Evolutionary conservation across 2,888 invertebrate genomes (phyloP).

Genomic region (Polyommatus iphigenia): DNA sequence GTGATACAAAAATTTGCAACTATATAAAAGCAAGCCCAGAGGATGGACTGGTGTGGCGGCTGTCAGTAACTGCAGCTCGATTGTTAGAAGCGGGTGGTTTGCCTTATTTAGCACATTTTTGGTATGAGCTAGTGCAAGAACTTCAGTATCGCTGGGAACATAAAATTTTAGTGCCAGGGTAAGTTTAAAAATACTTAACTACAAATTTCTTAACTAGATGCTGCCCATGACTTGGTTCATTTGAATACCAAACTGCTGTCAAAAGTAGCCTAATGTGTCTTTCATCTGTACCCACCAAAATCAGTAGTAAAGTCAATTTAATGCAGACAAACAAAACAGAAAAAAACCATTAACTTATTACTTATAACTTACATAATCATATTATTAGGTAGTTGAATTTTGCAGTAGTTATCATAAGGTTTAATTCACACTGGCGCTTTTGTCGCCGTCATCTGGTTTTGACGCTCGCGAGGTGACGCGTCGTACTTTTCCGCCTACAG

Average conservation of each 20-base stretch:
- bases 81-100: conserved; percentile 88
- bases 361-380: no score
- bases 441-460: no score
- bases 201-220: background rate
- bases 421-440: no score
- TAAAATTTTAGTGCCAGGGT: conserved; percentile 89
- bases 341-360: background rate
- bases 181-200: conserved; percentile 66
- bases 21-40: conserved; percentile 88
- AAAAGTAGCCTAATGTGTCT: background rate
- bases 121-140: conserved; percentile 96
- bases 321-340: background rate
- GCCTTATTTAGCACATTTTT: conserved; percentile 91
- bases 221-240: background rate
- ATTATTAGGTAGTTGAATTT: no score
- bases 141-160: conserved; percentile 95
- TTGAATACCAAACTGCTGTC: background rate
- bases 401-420: no score
- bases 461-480: no score
- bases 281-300: no score
- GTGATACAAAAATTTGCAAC: conserved; percentile 65
- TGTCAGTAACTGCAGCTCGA: conserved; percentile 87
- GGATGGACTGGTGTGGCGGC: conserved; percentile 90
- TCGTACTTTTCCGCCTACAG: no score
- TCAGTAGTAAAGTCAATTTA: background rate